phyloP scores from a whole-genome alignment of 2,888 invertebrate species.

The Ormyrus nitidulus region DNA sequence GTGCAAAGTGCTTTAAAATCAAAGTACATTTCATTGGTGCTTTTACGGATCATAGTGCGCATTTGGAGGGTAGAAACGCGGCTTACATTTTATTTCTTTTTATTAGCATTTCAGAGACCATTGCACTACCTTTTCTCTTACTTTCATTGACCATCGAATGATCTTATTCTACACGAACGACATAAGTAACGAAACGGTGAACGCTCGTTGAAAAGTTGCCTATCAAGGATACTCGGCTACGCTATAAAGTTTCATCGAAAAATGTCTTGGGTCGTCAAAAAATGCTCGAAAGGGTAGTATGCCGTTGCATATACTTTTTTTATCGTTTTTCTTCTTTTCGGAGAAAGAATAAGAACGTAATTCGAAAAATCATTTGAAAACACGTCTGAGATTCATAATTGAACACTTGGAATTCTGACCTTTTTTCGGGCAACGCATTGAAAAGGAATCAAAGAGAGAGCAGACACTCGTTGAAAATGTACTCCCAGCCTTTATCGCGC shows the following conservation, averaged over 20 bases:
- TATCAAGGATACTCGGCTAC: constrained; percentile 1
- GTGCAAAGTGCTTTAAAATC: neutral
- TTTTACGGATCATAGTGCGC: neutral
- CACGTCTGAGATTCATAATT: too few relatives aligned
- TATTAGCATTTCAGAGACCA: constrained; percentile 3
- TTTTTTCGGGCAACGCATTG: too few relatives aligned
- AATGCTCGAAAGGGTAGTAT: constrained; percentile 39
- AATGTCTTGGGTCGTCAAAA: constrained; percentile 10
- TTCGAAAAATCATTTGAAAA: too few relatives aligned
- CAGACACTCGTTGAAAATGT: too few relatives aligned
- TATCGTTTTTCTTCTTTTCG: neutral
- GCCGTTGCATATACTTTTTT: constrained; percentile 2
- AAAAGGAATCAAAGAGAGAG: too few relatives aligned
- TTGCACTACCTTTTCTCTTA: neutral
- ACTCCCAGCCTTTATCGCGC: too few relatives aligned
- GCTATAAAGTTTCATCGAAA: constrained; percentile 35
- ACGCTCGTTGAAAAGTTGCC: constrained; percentile 8
- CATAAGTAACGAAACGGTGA: constrained; percentile 17
- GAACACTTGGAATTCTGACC: too few relatives aligned
- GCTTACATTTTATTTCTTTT: constrained; percentile 6
- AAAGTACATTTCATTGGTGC: neutral
- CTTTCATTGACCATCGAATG: neutral
- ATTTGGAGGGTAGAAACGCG: constrained; percentile 17
- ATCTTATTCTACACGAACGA: constrained; percentile 3
- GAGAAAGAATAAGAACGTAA: neutral